phyloP scores from a whole-genome alignment of 2,797 vertebrate species.

The Argyrosomus regius region DNA sequence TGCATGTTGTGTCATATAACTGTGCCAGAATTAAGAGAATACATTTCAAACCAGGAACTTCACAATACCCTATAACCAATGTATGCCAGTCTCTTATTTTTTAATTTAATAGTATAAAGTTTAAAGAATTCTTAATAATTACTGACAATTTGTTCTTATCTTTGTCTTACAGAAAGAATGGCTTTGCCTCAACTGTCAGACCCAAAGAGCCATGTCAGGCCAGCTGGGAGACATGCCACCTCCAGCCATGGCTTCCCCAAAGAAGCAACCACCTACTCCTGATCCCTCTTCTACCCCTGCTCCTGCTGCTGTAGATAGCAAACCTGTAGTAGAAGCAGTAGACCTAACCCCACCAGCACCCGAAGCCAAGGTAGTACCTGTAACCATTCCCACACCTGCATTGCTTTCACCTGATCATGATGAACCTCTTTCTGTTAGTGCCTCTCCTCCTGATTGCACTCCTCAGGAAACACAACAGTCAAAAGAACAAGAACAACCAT shows the following conservation, averaged over 20 bases:
- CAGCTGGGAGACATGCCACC: constrained; percentile 89
- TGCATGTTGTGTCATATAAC: background rate
- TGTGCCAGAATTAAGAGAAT: background rate
- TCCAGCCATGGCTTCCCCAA: constrained; percentile 71
- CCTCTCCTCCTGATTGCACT: constrained; percentile 42
- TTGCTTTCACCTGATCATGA: constrained; percentile 47
- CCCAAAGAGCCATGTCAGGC: constrained; percentile 93
- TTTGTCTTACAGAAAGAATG: constrained; percentile 94
- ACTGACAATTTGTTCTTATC: constrained; percentile 21
- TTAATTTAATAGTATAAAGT: background rate
- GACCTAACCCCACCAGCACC: constrained; percentile 66
- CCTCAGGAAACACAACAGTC: constrained; percentile 56
- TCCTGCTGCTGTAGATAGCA: constrained; percentile 76
- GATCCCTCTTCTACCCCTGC: constrained; percentile 61
- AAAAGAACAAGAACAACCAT: constrained; percentile 48
- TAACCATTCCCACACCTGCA: constrained; percentile 48
- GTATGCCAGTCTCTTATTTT: background rate
- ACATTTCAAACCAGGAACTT: background rate
- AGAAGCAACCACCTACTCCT: constrained; percentile 79
- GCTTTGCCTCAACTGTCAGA: constrained; percentile 99
- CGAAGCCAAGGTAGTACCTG: constrained; percentile 72
- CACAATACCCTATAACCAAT: background rate
- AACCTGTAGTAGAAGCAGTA: constrained; percentile 81
- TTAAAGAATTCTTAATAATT: background rate
- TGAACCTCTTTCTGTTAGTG: constrained; percentile 15